Evolutionary conservation across 2,113 vertebrate genomes (phyloP).

Genomic region (Campylomormyrus tamandua): DNA sequence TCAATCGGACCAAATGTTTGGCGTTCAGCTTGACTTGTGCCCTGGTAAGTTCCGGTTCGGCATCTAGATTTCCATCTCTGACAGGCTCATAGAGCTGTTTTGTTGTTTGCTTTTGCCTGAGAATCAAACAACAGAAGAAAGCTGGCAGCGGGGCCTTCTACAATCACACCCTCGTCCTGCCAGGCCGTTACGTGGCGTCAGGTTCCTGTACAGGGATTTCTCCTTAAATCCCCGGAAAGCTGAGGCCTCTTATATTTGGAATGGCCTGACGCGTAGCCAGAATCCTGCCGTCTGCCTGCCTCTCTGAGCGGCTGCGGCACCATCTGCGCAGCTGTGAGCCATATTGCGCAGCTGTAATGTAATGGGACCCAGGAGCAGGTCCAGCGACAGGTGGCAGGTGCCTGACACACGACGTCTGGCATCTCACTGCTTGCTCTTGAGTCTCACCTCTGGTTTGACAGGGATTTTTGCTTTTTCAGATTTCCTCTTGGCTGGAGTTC

Average conservation of each 20-base stretch:
- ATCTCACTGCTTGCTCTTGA: background rate
- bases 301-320: background rate
- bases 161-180: background rate
- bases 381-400: background rate
- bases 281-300: background rate
- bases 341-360: background rate
- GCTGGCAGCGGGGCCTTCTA: background rate
- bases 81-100: background rate
- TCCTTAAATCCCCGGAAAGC: background rate
- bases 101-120: background rate
- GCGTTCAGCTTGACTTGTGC: background rate
- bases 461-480: background rate
- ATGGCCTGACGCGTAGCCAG: background rate
- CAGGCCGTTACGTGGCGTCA: background rate
- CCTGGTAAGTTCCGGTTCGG: background rate
- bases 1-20: background rate
- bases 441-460: background rate
- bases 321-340: background rate
- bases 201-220: background rate
- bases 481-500: background rate
- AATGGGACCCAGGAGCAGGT: background rate
- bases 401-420: background rate
- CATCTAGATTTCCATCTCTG: background rate
- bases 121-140: background rate
- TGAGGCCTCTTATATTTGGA: background rate